Percentiles rank a stretch among this genome's conserved stretches.
These are phyloP conservation scores for Heteromyza rotundicornis DNA, from an alignment of 2,888 invertebrate genomes.

Conservation along the genomic window DNA sequence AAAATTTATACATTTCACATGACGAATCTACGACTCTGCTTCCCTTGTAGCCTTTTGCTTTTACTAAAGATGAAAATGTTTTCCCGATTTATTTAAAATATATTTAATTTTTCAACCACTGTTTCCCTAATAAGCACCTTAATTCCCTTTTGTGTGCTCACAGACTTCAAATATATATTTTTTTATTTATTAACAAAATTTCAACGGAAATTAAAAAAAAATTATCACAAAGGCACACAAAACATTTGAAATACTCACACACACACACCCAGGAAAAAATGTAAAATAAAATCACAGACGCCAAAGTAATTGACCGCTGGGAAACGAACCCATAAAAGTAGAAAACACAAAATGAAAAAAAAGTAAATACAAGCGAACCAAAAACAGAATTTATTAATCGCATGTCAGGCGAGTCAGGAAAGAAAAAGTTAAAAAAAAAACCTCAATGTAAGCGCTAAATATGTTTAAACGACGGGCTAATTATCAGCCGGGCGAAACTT, in stretches of 20 bases:
- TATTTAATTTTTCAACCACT: slow-evolving; percentile 11
- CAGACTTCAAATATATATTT: not conserved
- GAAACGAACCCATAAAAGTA: slow-evolving; percentile 58
- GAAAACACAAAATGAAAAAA: slow-evolving; percentile 10
- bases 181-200: slow-evolving; percentile 14
- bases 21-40: not conserved
- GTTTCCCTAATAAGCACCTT: not conserved
- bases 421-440: no score
- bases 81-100: not conserved
- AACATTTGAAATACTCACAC: no score
- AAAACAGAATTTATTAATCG: slow-evolving; percentile 49
- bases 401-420: slow-evolving; percentile 42
- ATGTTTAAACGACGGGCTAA: not conserved
- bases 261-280: no score
- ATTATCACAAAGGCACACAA: slow-evolving; percentile 31
- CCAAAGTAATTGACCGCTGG: slow-evolving; percentile 57
- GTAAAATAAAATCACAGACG: slow-evolving; percentile 50
- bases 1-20: no score
- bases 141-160: not conserved
- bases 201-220: slow-evolving; percentile 40
- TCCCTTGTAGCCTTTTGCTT: not conserved
- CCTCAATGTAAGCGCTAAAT: slow-evolving; percentile 2
- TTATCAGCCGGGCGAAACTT: not conserved
- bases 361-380: slow-evolving; percentile 5
- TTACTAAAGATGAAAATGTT: not conserved